A percentile compares a stretch with the other conserved stretches of the same genome.
phyloP scores from a whole-genome alignment of 1,140 invertebrate species.

The Caenorhabditis briggsae region DNA sequence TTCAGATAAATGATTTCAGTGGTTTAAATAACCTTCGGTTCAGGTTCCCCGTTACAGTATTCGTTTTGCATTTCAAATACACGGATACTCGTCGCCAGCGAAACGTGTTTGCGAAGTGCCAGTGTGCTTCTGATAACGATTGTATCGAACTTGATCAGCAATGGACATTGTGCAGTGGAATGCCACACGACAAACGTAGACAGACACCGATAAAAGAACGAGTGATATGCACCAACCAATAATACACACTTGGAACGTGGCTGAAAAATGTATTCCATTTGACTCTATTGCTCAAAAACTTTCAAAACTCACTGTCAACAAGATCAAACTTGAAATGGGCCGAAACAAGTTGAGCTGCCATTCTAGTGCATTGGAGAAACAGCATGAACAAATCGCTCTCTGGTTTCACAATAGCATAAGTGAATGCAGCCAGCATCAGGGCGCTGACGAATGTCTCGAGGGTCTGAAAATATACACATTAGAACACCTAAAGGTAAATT shows the following conservation, averaged over 20 bases:
- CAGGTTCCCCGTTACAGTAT: no score
- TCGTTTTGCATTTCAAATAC: neutral
- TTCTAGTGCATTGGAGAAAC: slow-evolving; percentile 22
- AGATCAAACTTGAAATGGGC: slow-evolving; percentile 28
- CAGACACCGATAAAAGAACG: neutral
- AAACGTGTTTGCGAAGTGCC: slow-evolving; percentile 12
- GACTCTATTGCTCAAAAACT: neutral
- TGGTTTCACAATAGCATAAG: slow-evolving; percentile 1
- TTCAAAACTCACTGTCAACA: neutral
- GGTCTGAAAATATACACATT: neutral
- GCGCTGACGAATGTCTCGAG: slow-evolving; percentile 25
- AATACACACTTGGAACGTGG: slow-evolving; percentile 40
- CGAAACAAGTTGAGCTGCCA: neutral
- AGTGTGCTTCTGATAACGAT: slow-evolving; percentile 25
- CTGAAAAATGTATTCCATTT: neutral
- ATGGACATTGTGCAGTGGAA: slow-evolving; percentile 7
- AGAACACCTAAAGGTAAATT: neutral
- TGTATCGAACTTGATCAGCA: slow-evolving; percentile 34
- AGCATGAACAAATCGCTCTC: slow-evolving; percentile 7
- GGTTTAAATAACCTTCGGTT: no score
- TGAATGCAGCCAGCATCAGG: neutral
- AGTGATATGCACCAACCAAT: slow-evolving; percentile 13
- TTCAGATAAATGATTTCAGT: no score
- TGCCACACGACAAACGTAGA: slow-evolving; percentile 13
- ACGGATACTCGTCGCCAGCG: slow-evolving; percentile 13